phyloP scores from a whole-genome alignment of 2,797 vertebrate species.

The Pogoniulus pusillus region DNA sequence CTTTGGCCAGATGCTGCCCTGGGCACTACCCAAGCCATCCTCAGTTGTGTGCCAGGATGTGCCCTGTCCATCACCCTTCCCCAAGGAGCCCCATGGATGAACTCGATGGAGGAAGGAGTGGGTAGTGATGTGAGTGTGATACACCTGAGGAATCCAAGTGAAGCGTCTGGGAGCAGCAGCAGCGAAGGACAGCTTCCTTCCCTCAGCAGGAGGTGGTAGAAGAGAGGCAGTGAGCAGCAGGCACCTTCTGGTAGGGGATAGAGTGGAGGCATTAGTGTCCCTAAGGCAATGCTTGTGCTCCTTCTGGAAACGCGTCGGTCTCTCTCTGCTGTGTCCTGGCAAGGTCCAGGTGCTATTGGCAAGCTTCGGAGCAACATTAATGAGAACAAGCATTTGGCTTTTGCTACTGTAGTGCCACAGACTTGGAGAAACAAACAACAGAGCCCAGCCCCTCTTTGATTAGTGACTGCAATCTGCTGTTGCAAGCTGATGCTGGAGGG shows the following conservation, averaged over 20 bases:
- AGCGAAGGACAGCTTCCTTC: not conserved
- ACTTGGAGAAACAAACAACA: not conserved
- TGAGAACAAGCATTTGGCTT: conserved; percentile 11
- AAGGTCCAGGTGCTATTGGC: not conserved
- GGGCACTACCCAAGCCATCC: rapidly evolving
- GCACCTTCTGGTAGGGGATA: not conserved
- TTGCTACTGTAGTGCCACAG: not conserved
- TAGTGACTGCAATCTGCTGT: not conserved
- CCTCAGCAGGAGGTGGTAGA: not conserved
- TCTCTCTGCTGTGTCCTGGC: conserved; percentile 19
- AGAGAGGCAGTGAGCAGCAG: not conserved
- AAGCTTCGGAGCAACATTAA: not conserved
- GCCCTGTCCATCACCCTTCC: not conserved
- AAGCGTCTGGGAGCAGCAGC: not conserved
- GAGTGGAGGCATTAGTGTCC: not conserved
- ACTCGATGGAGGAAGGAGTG: rapidly evolving
- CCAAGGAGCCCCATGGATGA: rapidly evolving
- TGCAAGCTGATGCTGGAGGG: not conserved
- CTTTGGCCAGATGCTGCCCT: not conserved
- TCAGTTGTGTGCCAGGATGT: not conserved
- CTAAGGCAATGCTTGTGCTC: not conserved
- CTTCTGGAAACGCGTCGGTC: rapidly evolving
- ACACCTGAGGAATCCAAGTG: not conserved
- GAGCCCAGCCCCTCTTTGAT: not conserved
- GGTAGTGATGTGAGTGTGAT: rapidly evolving